These are phyloP conservation scores for Smithornis capensis DNA, from an alignment of 2,113 vertebrate species.

Conservation along the genomic window DNA sequence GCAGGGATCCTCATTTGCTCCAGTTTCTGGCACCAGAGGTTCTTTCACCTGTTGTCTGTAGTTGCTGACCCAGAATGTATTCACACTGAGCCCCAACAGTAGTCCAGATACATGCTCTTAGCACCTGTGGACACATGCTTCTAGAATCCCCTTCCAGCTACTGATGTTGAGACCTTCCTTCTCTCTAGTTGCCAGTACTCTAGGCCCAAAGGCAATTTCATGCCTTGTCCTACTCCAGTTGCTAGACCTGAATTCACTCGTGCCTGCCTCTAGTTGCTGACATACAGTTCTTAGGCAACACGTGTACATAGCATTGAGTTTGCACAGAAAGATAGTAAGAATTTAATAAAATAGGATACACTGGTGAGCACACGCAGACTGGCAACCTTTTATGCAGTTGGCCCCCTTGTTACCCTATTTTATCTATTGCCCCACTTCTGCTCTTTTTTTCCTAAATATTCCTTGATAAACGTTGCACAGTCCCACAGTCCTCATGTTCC, in stretches of 20 bases:
- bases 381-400: not conserved
- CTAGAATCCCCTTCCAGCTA: not conserved
- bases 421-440: fast-evolving
- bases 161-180: not conserved
- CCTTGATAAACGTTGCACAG: not conserved
- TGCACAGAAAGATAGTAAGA: not conserved
- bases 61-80: not conserved
- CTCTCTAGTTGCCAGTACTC: not conserved
- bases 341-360: not conserved
- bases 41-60: not conserved
- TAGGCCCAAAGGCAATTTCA: not conserved
- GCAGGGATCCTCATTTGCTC: not conserved
- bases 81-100: fast-evolving
- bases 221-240: not conserved
- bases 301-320: fast-evolving
- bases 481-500: fast-evolving
- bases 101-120: not conserved
- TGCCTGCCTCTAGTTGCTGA: not conserved
- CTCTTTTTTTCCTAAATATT: not conserved
- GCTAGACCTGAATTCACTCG: not conserved
- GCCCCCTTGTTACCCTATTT: not conserved
- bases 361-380: not conserved
- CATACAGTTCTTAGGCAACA: not conserved
- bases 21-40: not conserved
- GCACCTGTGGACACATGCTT: fast-evolving